Conservation (phyloP, 2,888 invertebrate genomes). For the Apotomis turbidana region DNA sequence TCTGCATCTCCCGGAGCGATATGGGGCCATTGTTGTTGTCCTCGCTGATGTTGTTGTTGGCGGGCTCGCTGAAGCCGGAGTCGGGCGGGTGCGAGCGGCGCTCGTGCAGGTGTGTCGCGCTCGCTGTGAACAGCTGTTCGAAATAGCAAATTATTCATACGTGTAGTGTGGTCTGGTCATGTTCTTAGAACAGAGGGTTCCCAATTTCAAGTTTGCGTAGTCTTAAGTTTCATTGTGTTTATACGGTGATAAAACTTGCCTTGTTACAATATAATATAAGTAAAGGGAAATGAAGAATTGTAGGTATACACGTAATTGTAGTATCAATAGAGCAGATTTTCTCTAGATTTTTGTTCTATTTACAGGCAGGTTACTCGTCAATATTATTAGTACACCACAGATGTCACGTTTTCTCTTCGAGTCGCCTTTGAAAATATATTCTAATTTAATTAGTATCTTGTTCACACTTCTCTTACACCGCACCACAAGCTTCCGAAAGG, state of each 20-base stretch:
- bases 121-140: slow-evolving; percentile 72
- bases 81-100: slow-evolving; percentile 73
- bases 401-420: background rate
- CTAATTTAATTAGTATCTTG: background rate
- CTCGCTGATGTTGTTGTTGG: slow-evolving; percentile 76
- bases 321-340: background rate
- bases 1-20: slow-evolving; percentile 82
- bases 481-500: background rate
- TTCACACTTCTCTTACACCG: background rate
- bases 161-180: background rate
- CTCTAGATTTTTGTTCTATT: background rate
- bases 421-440: background rate
- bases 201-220: too few species aligned
- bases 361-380: background rate
- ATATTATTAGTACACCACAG: background rate
- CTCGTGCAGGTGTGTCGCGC: slow-evolving; percentile 73
- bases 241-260: too few species aligned
- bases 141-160: slow-evolving; percentile 3
- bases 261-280: too few species aligned
- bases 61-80: slow-evolving; percentile 75
- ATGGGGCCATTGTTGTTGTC: slow-evolving; percentile 84
- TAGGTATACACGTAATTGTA: too few species aligned
- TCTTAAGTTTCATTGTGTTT: too few species aligned
- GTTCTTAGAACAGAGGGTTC: too few species aligned
- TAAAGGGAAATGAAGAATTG: too few species aligned